phyloP scores from a whole-genome alignment of 2,888 invertebrate species.

The Diaphora mendica region DNA sequence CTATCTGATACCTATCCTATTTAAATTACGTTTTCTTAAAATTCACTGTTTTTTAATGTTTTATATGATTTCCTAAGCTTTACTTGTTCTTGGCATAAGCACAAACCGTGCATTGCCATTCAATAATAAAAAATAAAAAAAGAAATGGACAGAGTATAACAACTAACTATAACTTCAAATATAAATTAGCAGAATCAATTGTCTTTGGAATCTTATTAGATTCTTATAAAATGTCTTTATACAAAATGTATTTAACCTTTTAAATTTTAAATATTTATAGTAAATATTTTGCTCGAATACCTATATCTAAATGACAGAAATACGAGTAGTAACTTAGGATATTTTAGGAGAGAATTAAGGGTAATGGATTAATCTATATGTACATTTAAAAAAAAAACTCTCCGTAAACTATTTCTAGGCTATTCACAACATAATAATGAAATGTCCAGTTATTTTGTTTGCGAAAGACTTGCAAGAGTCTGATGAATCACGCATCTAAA shows the following conservation, averaged over 20 bases:
- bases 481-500: conserved; percentile 75
- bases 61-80: too few species aligned
- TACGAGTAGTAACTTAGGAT: background rate
- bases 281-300: background rate
- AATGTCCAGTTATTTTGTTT: conserved; percentile 43
- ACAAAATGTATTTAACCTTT: background rate
- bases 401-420: conserved; percentile 43
- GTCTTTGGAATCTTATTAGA: background rate
- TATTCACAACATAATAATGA: conserved; percentile 30
- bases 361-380: background rate
- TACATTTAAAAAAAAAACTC: conserved; percentile 33
- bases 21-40: too few species aligned
- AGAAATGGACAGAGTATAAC: too few species aligned
- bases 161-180: background rate
- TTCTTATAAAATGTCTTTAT: background rate
- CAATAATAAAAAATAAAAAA: too few species aligned
- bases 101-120: too few species aligned
- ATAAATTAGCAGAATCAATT: background rate
- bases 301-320: background rate
- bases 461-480: conserved; percentile 47
- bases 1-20: too few species aligned
- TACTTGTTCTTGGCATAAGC: too few species aligned
- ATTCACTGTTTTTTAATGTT: too few species aligned
- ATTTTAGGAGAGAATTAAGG: background rate
- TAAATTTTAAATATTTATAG: background rate